Evolutionary conservation across 2,797 vertebrate genomes (phyloP), one percentile per base, ranked within the genome.

Genomic region (Botia kubotai): DNA sequence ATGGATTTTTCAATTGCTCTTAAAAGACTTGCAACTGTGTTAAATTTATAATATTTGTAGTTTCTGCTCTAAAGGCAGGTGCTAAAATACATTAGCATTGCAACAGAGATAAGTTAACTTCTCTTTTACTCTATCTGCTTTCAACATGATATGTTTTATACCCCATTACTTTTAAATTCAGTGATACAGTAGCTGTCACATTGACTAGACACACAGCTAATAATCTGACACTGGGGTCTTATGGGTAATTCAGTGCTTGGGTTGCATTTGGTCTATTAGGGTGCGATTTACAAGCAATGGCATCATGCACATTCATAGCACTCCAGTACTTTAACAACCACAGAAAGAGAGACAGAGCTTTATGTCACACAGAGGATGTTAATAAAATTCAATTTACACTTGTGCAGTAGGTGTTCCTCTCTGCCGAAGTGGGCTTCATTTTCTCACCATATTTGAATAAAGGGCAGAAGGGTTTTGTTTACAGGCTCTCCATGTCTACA

Each of bases 381-480:
- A 87, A 86, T 89, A 58, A 84, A 88, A 82, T 87, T 82, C 80
- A 82, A 85, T 88, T 90, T 87, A 82, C 88, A 91, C 89, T 89
- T 90, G 88, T 87, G 79, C 81, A 81, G 84, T 83, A 75, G 82
- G 79, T 26, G 52, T 66, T 87, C 84, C 72, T 89, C 73, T 11
- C 70, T 70, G 68, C 85, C 86, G 76, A 88, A 88, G 83, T 84
- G 75, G 81, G 87, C 88, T 84, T 86, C 82, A 90, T 91, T 90
- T 87, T 77, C 75, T 66, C 66, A 74, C 72, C 33, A 33, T 78
- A 83, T 90, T 84, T 86, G 80, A 87, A 89, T 84, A 86, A 84
- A 90, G 87, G 90, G 43, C 87, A 89, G 79, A 87, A 89, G 89
- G 13, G 11, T 66, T 63, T 78, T 78, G 67, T 71, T 71, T 29